phyloP scores from a whole-genome alignment of 2,797 vertebrate species.

The Orestias chungarensis region DNA sequence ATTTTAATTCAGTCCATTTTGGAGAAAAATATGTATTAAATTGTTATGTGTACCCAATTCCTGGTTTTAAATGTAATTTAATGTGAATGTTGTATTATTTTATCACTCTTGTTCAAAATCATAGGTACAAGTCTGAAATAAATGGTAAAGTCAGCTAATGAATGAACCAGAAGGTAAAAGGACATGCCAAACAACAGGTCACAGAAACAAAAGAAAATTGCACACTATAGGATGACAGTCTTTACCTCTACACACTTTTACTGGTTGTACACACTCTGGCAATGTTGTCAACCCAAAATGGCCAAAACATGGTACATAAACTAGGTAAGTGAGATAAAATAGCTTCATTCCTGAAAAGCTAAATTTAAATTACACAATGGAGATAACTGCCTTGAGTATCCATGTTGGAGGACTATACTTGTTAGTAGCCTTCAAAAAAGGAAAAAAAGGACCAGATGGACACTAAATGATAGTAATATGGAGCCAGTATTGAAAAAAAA shows the following conservation, averaged over 20 bases:
- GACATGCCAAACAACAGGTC: background rate
- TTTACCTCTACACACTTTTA: background rate
- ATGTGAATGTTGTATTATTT: background rate
- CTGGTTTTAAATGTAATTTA: background rate
- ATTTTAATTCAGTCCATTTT: background rate
- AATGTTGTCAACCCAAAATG: background rate
- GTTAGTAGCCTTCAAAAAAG: background rate
- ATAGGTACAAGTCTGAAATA: background rate
- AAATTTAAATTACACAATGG: background rate
- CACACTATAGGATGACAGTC: background rate
- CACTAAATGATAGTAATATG: slow-evolving; percentile 1
- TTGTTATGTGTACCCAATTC: background rate
- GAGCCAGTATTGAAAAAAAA: slow-evolving; percentile 20
- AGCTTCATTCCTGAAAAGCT: background rate
- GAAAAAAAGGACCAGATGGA: background rate
- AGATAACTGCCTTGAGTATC: background rate
- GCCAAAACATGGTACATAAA: background rate
- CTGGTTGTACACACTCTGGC: too few species aligned
- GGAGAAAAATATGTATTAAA: background rate
- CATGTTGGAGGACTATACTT: background rate
- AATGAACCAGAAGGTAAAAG: background rate
- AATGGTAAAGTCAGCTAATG: background rate
- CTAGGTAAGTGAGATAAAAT: background rate
- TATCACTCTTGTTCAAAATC: background rate
- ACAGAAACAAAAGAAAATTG: background rate